Conservation (phyloP, 2,113 vertebrate genomes). For the Dendropsophus ebraccatus region DNA sequence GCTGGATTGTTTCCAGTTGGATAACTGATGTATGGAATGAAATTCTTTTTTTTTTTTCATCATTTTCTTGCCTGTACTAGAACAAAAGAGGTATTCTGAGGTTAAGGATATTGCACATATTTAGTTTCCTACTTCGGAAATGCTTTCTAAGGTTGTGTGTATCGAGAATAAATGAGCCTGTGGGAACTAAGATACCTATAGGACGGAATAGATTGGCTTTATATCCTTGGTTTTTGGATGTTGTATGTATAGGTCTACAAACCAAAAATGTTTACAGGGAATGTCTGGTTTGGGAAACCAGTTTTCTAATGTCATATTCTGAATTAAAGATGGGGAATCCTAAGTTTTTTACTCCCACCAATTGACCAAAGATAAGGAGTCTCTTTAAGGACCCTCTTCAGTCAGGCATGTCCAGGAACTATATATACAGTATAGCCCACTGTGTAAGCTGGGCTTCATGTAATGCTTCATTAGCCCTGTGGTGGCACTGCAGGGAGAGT, state of each 20-base stretch:
- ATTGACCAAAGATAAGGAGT: background rate
- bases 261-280: background rate
- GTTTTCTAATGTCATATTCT: too few relatives aligned
- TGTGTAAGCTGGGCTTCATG: background rate
- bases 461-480: background rate
- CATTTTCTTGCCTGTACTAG: slow-evolving; percentile 38
- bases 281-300: too few relatives aligned
- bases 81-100: slow-evolving; percentile 47
- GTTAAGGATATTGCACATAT: slow-evolving; percentile 6
- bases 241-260: background rate
- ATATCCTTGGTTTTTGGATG: background rate
- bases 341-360: too few relatives aligned
- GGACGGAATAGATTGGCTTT: background rate
- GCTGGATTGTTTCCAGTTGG: slow-evolving; percentile 36
- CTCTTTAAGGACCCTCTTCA: too few relatives aligned
- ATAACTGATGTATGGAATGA: slow-evolving; percentile 32
- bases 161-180: background rate
- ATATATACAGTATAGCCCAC: background rate
- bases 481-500: background rate
- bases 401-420: background rate
- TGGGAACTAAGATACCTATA: background rate
- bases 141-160: slow-evolving; percentile 1
- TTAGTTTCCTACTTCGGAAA: slow-evolving; percentile 5
- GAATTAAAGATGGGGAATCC: too few relatives aligned
- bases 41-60: slow-evolving; percentile 17